phyloP scores from a whole-genome alignment of 2,888 invertebrate genomes.

The Eutolmus rufibarbis region DNA sequence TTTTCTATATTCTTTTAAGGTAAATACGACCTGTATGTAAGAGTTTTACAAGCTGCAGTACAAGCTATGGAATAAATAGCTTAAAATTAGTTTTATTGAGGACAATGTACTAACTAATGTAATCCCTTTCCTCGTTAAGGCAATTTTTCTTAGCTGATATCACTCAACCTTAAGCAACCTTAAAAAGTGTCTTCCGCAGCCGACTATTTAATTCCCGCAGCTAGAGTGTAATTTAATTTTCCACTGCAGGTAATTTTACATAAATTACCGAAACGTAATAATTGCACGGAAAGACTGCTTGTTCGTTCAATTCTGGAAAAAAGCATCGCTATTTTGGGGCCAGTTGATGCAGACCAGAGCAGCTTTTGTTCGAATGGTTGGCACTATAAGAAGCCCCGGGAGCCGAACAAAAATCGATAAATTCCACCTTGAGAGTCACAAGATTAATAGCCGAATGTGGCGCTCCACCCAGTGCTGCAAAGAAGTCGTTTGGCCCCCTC shows the following conservation, averaged over 20 bases:
- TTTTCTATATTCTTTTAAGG: no score
- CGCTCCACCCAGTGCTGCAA: background rate
- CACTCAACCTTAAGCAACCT: background rate
- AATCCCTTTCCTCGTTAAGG: background rate
- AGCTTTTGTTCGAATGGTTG: background rate
- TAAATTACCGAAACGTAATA: background rate
- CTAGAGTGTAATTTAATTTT: background rate
- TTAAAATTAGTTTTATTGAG: no score
- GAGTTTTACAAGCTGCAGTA: no score
- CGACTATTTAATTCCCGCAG: background rate
- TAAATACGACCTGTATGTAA: no score
- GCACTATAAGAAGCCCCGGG: background rate
- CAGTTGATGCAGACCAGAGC: background rate
- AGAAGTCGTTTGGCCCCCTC: background rate
- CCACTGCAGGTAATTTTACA: background rate
- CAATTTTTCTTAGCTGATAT: background rate
- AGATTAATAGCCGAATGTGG: background rate
- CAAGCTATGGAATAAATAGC: no score
- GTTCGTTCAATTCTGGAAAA: background rate
- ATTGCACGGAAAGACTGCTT: background rate
- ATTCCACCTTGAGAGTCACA: background rate
- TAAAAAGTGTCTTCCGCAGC: no score
- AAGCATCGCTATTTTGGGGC: background rate
- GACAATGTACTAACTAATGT: no score
- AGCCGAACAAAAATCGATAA: background rate